Percentiles rank a stretch among this genome's conserved stretches.
Evolutionary conservation across 2,113 vertebrate genomes (phyloP).

Genomic region (Ceyx margarethae): DNA sequence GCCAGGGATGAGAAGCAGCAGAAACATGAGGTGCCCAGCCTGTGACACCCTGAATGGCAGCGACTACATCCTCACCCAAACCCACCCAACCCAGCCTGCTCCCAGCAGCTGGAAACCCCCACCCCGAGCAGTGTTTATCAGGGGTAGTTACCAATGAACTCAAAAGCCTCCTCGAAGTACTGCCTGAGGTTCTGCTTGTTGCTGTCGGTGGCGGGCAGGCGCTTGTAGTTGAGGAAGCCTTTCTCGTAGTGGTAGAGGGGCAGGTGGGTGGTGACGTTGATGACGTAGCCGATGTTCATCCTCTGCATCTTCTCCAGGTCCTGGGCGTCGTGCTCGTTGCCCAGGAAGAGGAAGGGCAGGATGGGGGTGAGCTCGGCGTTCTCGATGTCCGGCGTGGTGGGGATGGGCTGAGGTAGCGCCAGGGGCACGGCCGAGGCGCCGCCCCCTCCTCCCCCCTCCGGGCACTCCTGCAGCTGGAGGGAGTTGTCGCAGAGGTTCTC

Average conservation of each 20-base stretch:
- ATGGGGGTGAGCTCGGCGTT: constrained; percentile 94
- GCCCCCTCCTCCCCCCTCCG: constrained; percentile 78
- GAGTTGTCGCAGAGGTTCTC: constrained; percentile 97
- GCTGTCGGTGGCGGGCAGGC: constrained; percentile 96
- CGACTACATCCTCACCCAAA: not conserved
- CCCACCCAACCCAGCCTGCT: no score
- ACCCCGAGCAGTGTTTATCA: no score
- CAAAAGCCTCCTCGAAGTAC: constrained; percentile 99
- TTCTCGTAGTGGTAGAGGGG: constrained; percentile 95
- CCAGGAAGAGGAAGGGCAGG: constrained; percentile 94
- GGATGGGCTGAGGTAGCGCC: constrained; percentile 89
- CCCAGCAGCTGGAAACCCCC: no score
- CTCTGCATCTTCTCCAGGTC: constrained; percentile 90
- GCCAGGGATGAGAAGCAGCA: not conserved
- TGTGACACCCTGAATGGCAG: constrained; percentile 1
- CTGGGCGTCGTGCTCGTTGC: constrained; percentile 94
- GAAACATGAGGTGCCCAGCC: not conserved
- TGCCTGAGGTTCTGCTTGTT: constrained; percentile 99
- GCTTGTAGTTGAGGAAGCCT: constrained; percentile 91
- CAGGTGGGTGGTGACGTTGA: constrained; percentile 97
- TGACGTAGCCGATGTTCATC: constrained; percentile 89
- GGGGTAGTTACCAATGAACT: constrained; percentile 90
- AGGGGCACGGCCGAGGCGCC: constrained; percentile 76
- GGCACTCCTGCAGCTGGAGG: constrained; percentile 90
- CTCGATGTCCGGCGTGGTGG: constrained; percentile 95